Conservation (phyloP, 2,113 vertebrate genomes). For the Rallus limicola region DNA sequence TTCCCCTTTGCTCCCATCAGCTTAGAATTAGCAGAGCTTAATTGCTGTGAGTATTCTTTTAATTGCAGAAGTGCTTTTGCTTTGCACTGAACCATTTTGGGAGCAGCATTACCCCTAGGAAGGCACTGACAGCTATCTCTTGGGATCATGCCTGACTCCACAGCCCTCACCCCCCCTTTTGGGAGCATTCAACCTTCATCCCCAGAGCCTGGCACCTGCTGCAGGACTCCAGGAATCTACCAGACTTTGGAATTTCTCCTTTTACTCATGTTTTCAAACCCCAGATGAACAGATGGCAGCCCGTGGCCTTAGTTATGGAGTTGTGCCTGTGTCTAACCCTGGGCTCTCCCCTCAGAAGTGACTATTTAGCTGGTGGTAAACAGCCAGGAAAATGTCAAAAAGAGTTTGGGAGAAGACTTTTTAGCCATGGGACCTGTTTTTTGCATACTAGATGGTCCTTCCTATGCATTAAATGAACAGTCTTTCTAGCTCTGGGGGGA, state of each 20-base stretch:
- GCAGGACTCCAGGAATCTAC: background rate
- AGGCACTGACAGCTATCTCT: background rate
- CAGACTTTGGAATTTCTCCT: background rate
- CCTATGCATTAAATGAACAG: background rate
- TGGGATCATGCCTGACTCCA: rapidly evolving
- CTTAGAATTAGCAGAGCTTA: background rate
- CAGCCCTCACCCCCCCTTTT: rapidly evolving
- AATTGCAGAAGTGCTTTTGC: background rate
- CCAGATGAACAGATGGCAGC: too few relatives aligned
- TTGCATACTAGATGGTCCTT: too few relatives aligned
- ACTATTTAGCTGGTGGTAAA: too few relatives aligned
- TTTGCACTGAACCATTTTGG: background rate
- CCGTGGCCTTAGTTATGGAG: too few relatives aligned
- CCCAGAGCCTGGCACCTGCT: background rate
- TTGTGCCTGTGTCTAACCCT: background rate
- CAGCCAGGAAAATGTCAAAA: too few relatives aligned
- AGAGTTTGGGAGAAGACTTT: background rate
- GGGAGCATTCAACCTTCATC: background rate
- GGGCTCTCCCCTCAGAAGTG: too few relatives aligned
- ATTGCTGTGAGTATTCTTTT: background rate
- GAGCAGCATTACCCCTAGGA: rapidly evolving
- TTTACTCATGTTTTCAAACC: background rate
- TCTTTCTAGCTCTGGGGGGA: background rate
- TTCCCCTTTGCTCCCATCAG: background rate
- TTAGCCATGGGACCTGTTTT: background rate